Conservation (phyloP, 1,140 invertebrate genomes). For the Drosophila yakuba region DNA sequence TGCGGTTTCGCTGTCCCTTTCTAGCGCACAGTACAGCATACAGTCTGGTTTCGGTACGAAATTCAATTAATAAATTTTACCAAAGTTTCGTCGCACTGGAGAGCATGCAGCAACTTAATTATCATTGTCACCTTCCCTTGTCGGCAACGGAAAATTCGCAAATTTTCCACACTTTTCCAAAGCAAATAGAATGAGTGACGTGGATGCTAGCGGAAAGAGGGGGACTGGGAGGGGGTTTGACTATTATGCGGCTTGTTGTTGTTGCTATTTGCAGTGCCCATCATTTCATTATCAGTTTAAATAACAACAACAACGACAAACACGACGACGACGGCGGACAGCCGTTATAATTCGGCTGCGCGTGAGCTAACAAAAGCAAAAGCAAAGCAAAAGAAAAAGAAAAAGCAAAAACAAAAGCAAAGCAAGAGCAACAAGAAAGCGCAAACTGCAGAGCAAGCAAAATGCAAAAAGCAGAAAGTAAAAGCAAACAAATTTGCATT, state of each 20-base stretch:
- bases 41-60: constrained; percentile 19
- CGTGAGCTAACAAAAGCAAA: constrained; percentile 63
- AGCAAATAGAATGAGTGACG: constrained; percentile 19
- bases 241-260: constrained; percentile 43
- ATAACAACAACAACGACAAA: constrained; percentile 34
- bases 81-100: constrained; percentile 42
- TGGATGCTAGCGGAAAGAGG: background rate
- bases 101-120: constrained; percentile 63
- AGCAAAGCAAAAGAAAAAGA: constrained; percentile 21
- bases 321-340: background rate
- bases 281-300: constrained; percentile 63
- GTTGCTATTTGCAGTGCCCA: constrained; percentile 48
- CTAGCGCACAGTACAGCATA: background rate
- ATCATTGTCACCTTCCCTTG: constrained; percentile 34
- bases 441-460: constrained; percentile 3
- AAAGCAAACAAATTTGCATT: constrained; percentile 38
- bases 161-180: constrained; percentile 53
- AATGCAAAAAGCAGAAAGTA: constrained; percentile 10
- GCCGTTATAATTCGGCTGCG: constrained; percentile 56
- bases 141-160: constrained; percentile 23
- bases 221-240: background rate
- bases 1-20: constrained; percentile 38
- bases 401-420: constrained; percentile 25
- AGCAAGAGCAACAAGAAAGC: constrained; percentile 19
- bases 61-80: constrained; percentile 69